Percentiles rank a stretch among this genome's conserved stretches.
Conservation (phyloP, 2,113 vertebrate genomes). For the Diphyllodes magnificus region DNA sequence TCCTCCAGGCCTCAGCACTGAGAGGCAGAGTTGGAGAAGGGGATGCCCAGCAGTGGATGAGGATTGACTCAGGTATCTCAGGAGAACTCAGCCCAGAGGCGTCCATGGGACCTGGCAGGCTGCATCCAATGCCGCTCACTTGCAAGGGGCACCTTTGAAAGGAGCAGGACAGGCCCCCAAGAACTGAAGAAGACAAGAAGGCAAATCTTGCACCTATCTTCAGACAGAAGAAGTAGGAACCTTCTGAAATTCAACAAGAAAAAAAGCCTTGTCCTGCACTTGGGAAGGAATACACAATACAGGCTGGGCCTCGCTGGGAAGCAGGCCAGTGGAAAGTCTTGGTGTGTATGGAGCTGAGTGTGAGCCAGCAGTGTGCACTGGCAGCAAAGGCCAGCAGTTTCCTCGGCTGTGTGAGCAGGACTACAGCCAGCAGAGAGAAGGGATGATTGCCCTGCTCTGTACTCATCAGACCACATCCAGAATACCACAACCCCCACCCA, state of each 20-base stretch:
- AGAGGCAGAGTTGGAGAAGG: background rate
- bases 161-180: background rate
- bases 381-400: background rate
- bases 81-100: background rate
- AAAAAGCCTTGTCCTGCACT: background rate
- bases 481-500: background rate
- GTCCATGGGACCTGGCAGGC: background rate
- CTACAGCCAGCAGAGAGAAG: background rate
- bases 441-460: rapidly evolving
- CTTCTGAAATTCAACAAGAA: background rate
- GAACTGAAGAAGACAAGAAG: background rate
- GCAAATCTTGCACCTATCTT: background rate
- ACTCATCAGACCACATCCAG: background rate
- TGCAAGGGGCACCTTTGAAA: background rate
- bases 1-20: background rate
- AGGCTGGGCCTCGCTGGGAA: background rate
- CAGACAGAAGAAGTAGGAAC: background rate
- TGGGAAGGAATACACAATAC: background rate
- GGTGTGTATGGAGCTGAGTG: background rate
- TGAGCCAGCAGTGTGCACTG: background rate
- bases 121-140: background rate
- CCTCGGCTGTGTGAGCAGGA: background rate
- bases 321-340: background rate
- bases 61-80: background rate
- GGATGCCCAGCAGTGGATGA: background rate